Base-by-base conservation (phyloP, 2,797 vertebrate species). In the Urosaurus nigricauda region DNA sequence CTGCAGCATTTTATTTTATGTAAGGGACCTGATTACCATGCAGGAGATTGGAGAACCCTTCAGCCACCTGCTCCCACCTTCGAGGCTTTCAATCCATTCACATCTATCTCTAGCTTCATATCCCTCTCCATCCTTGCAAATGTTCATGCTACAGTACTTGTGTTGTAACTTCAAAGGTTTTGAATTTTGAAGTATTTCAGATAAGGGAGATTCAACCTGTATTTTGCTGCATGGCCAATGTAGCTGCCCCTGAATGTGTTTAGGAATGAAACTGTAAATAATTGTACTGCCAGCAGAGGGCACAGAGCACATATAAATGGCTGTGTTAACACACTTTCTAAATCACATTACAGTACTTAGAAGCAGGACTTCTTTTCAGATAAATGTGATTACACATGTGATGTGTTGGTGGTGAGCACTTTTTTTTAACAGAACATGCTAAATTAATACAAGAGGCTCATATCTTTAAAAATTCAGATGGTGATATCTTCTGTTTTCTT, bases 261-360 rank as follows among this genome's bases (percentile, higher is more conserved):
- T 84, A 73, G 77, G 40, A 58, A 58, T 47, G 32, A 74, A 60
- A 43, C 43, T 37, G 19, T 40, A 85, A 85, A 75, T 35, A 60
- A 26, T 26, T 47, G 3, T 86, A 53, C 75, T 79, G 53, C 84
- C 87, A 91, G 83, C n/a, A 86, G 90, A 88, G 87, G 90, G 87
- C 71, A 19, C 1, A 79, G 8, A n/a, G 32, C 3, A 5, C 51
- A 5, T 32, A 51, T 37, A 90, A n/a, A 86, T 26, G 51, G 19
- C 6, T 78, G 9, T 51, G 40, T 32, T 73, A 29, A 9, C 26
- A 87, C 9, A 1, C 0, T 75, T 5, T 85, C 73, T 75, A 1
- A 35, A 14, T 71, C 40, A 56, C 37, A 77, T 63, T 75, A n/a
- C n/a, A n/a, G n/a, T 71, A 35, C 29, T 35, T 19, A 3, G n/a